Evolutionary conservation across 1,140 invertebrate genomes (phyloP).

Genomic region (Eriosoma lanigerum): DNA sequence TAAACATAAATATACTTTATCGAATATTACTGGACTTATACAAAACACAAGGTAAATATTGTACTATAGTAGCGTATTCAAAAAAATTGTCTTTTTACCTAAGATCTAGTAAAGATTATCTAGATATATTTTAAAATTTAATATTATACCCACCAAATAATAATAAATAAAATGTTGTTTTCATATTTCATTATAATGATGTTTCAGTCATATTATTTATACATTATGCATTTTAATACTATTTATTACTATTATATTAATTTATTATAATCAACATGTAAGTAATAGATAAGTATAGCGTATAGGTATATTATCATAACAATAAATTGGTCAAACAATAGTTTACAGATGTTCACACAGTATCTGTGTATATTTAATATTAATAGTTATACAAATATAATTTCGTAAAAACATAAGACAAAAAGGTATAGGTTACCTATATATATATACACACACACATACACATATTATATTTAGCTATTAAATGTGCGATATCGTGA

Average conservation of each 20-base stretch:
- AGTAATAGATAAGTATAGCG: too few species aligned
- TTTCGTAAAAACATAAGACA: too few species aligned
- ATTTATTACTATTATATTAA: background rate
- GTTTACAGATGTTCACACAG: background rate
- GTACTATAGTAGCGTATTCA: too few species aligned
- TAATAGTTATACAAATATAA: background rate
- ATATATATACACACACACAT: background rate
- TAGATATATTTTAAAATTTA: too few species aligned
- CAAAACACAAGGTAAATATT: too few species aligned
- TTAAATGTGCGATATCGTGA: background rate
- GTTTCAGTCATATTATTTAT: background rate
- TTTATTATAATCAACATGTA: background rate
- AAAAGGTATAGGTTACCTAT: too few species aligned
- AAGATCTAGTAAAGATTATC: too few species aligned
- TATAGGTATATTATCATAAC: too few species aligned
- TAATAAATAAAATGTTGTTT: background rate
- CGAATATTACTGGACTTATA: too few species aligned
- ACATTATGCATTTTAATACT: background rate
- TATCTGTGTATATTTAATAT: too few species aligned
- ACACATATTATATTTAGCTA: background rate
- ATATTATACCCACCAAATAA: background rate
- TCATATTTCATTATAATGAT: background rate
- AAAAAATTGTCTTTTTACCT: too few species aligned
- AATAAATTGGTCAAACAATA: constrained; percentile 2
- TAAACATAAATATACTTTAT: too few species aligned